Percentiles rank a stretch among this genome's conserved stretches.
Evolutionary conservation across 2,113 vertebrate genomes (phyloP).

Genomic region (Antennarius striatus): DNA sequence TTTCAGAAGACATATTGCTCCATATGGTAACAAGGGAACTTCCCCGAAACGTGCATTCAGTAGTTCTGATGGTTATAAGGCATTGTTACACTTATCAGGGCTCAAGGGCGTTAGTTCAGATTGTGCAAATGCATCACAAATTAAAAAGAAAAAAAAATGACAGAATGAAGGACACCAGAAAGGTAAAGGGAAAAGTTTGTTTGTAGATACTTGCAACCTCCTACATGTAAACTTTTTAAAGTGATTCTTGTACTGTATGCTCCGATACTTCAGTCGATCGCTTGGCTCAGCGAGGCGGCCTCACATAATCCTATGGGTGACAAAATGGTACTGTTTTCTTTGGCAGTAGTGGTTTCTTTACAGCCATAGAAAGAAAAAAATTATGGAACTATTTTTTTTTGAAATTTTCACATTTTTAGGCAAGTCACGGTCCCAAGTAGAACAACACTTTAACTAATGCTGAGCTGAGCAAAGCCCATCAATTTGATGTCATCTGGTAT

Average conservation of each 20-base stretch:
- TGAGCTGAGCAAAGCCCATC: slow-evolving; percentile 98
- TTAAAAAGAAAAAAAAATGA: slow-evolving; percentile 65
- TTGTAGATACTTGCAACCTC: slow-evolving; percentile 63
- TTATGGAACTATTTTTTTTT: slow-evolving; percentile 72
- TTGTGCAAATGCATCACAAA: slow-evolving; percentile 81
- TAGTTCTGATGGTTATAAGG: slow-evolving; percentile 86
- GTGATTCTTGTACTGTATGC: slow-evolving; percentile 57
- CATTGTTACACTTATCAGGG: slow-evolving; percentile 82
- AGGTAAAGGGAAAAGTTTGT: slow-evolving; percentile 33
- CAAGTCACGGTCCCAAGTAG: slow-evolving; percentile 76
- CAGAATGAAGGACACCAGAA: slow-evolving; percentile 48
- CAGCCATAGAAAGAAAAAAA: slow-evolving; percentile 85
- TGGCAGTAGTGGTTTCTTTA: slow-evolving; percentile 96
- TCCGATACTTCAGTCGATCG: slow-evolving; percentile 48
- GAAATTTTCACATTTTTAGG: slow-evolving; percentile 80
- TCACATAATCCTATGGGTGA: slow-evolving; percentile 67
- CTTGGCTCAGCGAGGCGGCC: slow-evolving; percentile 32
- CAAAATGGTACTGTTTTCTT: slow-evolving; percentile 87
- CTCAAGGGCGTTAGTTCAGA: slow-evolving; percentile 76
- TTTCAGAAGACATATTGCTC: slow-evolving; percentile 66
- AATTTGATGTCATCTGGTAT: slow-evolving; percentile 96
- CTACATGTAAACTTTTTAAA: slow-evolving; percentile 63
- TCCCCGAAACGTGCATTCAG: slow-evolving; percentile 79
- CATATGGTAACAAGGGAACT: slow-evolving; percentile 68
- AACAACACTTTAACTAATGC: slow-evolving; percentile 89